Evolutionary conservation across 2,888 invertebrate genomes (phyloP).

Genomic region (Furcula furcula): DNA sequence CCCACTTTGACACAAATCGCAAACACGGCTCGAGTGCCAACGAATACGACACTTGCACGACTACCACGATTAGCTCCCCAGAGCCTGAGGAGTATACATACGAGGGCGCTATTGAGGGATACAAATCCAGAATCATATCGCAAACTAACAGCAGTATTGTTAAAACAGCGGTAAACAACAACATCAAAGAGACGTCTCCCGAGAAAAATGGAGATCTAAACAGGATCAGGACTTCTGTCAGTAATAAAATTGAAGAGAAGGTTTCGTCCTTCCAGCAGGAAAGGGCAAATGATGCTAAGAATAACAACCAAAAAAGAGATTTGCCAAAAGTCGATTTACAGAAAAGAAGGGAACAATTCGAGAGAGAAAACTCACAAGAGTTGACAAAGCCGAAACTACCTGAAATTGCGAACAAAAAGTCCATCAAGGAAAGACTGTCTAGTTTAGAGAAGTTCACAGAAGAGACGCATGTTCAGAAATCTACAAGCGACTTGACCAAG

Average conservation of each 20-base stretch:
- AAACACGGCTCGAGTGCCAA: slow-evolving; percentile 77
- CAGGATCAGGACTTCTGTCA: slow-evolving; percentile 73
- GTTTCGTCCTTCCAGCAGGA: slow-evolving; percentile 82
- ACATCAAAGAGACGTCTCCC: slow-evolving; percentile 72
- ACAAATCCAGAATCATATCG: slow-evolving; percentile 89
- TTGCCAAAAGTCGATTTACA: slow-evolving; percentile 91
- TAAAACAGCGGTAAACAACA: slow-evolving; percentile 69
- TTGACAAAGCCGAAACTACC: slow-evolving; percentile 78
- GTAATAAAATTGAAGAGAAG: slow-evolving; percentile 84
- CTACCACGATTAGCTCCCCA: slow-evolving; percentile 85
- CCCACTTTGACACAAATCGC: slow-evolving; percentile 69
- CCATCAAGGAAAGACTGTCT: slow-evolving; percentile 87
- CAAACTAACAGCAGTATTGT: slow-evolving; percentile 75
- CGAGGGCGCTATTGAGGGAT: slow-evolving; percentile 93
- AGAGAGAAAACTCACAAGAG: slow-evolving; percentile 84
- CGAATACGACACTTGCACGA: slow-evolving; percentile 86
- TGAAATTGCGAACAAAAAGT: slow-evolving; percentile 85
- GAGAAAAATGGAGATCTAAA: slow-evolving; percentile 70
- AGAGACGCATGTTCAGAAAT: slow-evolving; percentile 72
- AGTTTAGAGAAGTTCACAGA: slow-evolving; percentile 85
- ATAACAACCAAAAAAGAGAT: slow-evolving; percentile 78
- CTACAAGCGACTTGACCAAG: slow-evolving; percentile 70
- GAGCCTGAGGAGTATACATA: slow-evolving; percentile 92
- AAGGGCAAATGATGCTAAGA: slow-evolving; percentile 67
- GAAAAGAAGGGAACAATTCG: slow-evolving; percentile 91